These are phyloP conservation scores for Apocrypta bakeri DNA, from an alignment of 1,140 invertebrate species.

Conservation along the genomic window DNA sequence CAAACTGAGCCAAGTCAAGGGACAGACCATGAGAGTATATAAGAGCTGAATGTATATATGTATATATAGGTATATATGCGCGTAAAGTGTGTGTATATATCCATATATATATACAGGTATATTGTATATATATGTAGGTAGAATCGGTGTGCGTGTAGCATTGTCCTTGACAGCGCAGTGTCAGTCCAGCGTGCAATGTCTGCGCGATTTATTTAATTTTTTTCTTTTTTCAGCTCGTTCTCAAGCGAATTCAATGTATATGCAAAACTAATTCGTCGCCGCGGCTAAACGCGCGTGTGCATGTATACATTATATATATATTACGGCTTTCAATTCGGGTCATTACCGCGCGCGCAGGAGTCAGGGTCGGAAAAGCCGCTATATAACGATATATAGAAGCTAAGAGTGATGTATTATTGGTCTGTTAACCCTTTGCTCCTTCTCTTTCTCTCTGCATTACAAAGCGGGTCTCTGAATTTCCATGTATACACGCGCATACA, in stretches of 20 bases:
- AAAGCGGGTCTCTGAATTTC: conserved; percentile 51
- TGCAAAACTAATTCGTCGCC: not conserved
- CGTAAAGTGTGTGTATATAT: too few relatives aligned
- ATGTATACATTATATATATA: conserved; percentile 6
- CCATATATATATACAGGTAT: not conserved
- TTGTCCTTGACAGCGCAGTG: conserved; percentile 56
- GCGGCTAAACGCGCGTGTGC: not conserved
- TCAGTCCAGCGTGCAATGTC: conserved; percentile 60
- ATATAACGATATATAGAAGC: not conserved
- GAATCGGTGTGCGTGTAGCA: conserved; percentile 11
- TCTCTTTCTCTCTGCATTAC: not conserved
- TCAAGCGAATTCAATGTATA: conserved; percentile 56
- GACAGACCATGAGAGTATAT: conserved; percentile 51
- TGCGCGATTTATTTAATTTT: conserved; percentile 55
- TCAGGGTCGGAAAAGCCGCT: conserved; percentile 56
- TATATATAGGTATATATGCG: too few relatives aligned
- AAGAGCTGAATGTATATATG: not conserved
- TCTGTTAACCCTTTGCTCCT: not conserved
- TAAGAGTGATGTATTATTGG: not conserved
- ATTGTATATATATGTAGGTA: not conserved
- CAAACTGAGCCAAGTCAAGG: conserved; percentile 51
- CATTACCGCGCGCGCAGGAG: conserved; percentile 61
- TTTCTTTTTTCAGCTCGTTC: conserved; percentile 46
- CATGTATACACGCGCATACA: conserved; percentile 60
- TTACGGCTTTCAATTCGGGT: conserved; percentile 59